Evolutionary conservation across 1,140 invertebrate species (phyloP).

Genomic region (Calosoma granatense): DNA sequence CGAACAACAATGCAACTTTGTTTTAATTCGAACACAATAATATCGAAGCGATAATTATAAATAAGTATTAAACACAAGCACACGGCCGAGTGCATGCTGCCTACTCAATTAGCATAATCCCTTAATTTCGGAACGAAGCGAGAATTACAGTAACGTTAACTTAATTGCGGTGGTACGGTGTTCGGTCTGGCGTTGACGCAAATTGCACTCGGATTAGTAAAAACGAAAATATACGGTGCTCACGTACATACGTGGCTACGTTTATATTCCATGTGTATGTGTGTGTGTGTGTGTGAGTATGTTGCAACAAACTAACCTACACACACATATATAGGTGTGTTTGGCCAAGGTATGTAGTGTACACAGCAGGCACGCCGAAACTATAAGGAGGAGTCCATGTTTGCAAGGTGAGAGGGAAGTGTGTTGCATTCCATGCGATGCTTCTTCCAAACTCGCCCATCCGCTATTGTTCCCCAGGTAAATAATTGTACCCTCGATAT

Average conservation of each 20-base stretch:
- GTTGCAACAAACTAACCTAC: too few relatives aligned
- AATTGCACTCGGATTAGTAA: constrained; percentile 2
- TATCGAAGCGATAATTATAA: constrained; percentile 7
- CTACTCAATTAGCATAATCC: constrained; percentile 6
- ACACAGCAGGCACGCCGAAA: too few relatives aligned
- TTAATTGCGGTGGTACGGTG: neutral
- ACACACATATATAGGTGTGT: too few relatives aligned
- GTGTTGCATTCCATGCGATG: neutral
- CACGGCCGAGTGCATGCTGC: neutral
- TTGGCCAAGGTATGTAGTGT: too few relatives aligned
- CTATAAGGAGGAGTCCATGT: too few relatives aligned
- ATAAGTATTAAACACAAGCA: neutral
- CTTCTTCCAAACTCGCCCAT: neutral
- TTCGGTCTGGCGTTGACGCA: neutral
- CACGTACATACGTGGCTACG: too few relatives aligned
- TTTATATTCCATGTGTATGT: too few relatives aligned
- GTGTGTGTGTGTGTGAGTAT: neutral
- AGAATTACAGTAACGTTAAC: constrained; percentile 2
- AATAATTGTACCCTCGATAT: neutral
- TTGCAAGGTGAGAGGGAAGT: neutral
- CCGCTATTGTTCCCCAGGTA: neutral
- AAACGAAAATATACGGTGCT: constrained; percentile 5
- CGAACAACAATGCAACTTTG: neutral
- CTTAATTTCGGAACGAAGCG: constrained; percentile 5
- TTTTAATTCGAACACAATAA: constrained; percentile 8